Evolutionary conservation across 2,888 invertebrate genomes (phyloP), one percentile per base, ranked within the genome.

Genomic region (Coelinius sp.): DNA sequence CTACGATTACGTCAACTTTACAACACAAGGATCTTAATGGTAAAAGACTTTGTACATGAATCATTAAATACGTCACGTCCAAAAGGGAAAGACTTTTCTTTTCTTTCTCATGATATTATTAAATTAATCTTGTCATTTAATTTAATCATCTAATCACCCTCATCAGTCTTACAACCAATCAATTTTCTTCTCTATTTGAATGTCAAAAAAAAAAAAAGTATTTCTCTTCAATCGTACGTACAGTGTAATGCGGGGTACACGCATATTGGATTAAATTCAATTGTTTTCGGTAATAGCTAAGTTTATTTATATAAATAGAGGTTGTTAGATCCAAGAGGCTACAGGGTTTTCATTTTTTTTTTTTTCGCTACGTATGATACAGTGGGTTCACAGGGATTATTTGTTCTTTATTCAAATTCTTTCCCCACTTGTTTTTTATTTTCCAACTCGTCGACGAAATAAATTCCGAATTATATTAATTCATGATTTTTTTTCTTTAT

Each of bases 1-100:
- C 85, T 87, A 87, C 85, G 86, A 85, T 87, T 86, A 87, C 84
- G 86, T 86, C 84, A 86, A 86, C 85, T 87, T 87, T 87, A 87
- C 87, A 87, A 87, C 86, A 87, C 86, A 87, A 86, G 84, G 85
- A 84, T 74, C 73, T 72, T 86, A 85, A 86, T 80, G 81, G 83
- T 77, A 84, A 85, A 83, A 86, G 83, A 85, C 86, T 87, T 86
- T 87, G 86, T 87, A 87, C 87, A 87, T 81, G 86, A 83, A 86
- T 86, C 84, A 38, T 86, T 84, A 82, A 82, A 84, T 81, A 83
- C 82, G 77, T 78, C 73, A 77, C 77, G 67, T 72, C 73, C 10
- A 24, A 63, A 77, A 75, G 76, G 69, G 73, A 70, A 68, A 68
- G 38, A 68, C 53, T 65, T 72, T 64, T 64, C 62, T 63, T 46